These are phyloP conservation scores for Porites cylindrica DNA, from an alignment of 92 coral and sea anemone genomes.

Conservation along the genomic window DNA sequence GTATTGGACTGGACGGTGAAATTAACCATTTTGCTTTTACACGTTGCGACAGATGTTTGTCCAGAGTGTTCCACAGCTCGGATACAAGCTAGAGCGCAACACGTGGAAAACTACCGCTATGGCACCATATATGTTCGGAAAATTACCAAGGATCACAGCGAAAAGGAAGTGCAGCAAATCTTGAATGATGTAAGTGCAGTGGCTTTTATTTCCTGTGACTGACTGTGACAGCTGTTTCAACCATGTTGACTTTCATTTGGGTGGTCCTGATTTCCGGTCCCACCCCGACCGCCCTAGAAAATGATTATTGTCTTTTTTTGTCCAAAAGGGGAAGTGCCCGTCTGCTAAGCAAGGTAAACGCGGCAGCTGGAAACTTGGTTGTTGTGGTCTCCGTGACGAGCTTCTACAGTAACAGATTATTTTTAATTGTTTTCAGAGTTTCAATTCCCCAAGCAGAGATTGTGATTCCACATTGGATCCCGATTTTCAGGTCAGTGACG, in stretches of 20 bases:
- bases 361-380: too few relatives aligned
- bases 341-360: too few relatives aligned
- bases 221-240: too few relatives aligned
- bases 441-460: constrained; percentile 14
- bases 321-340: too few relatives aligned
- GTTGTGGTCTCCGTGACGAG: background rate
- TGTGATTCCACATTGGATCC: constrained; percentile 8
- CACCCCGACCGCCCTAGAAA: too few relatives aligned
- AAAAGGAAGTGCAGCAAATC: constrained; percentile 72
- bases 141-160: constrained; percentile 90
- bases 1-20: too few relatives aligned
- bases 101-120: constrained; percentile 78
- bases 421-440: background rate
- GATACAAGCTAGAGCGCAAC: constrained; percentile 80
- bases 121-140: constrained; percentile 93
- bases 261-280: too few relatives aligned
- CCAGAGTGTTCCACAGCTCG: constrained; percentile 87
- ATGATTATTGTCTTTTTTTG: too few relatives aligned
- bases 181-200: constrained; percentile 77
- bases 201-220: background rate
- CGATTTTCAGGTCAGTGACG: constrained; percentile 37
- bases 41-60: constrained; percentile 72
- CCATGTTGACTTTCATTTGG: too few relatives aligned
- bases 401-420: background rate
- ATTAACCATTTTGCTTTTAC: background rate